Base-by-base conservation (phyloP, 2,888 invertebrate genomes). In the Coelopa pilipes region DNA sequence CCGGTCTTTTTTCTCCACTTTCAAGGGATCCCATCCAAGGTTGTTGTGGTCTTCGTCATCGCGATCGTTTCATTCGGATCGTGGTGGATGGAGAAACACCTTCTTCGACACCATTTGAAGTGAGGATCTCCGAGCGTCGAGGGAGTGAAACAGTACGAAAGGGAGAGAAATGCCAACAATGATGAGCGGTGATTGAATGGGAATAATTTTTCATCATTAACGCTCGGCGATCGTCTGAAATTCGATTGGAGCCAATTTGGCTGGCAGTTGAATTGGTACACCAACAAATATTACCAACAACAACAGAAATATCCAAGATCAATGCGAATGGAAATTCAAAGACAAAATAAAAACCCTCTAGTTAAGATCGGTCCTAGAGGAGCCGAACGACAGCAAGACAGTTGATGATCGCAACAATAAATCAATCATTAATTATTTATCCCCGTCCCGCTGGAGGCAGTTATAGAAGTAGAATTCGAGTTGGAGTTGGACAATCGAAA, bases 201-300 rank as follows among this genome's bases (percentile, higher is more conserved):
- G 76, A 80, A 79, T 82, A 82, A 82, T 82, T 82, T 82, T 82
- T 82, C 82, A 82, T 82, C 82, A 82, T 82, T 82, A 82, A 80
- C 57, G 13, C 11, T 19, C 45, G 34, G 57, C 12, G 57, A 19
- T 70, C 57, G 66, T 45, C 34, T 34, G 13, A 45, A 24, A 45
- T 55, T 68, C 55, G 57, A 34, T 45, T 57, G 34, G 17, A 55
- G 65, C 71, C 71, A 71, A 71, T 71, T 71, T 71, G 71, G 60
- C 71, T 55, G 60, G 65, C 65, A 71, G 65, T 53, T 62, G 60
- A 62, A 70, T 69, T 57, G 46, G 46, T 66, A 34, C 34, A 10
- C 24, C 34, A 60, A 24, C 34, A 7, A 62, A 34, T 34, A 60
- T 34, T 34, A 34, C 34, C 34, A 34, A 34, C 34, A 34, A 34